Evolutionary conservation across 2,797 vertebrate genomes (phyloP), one percentile per base, ranked within the genome.

Genomic region (Lepilemur septentrionalis): DNA sequence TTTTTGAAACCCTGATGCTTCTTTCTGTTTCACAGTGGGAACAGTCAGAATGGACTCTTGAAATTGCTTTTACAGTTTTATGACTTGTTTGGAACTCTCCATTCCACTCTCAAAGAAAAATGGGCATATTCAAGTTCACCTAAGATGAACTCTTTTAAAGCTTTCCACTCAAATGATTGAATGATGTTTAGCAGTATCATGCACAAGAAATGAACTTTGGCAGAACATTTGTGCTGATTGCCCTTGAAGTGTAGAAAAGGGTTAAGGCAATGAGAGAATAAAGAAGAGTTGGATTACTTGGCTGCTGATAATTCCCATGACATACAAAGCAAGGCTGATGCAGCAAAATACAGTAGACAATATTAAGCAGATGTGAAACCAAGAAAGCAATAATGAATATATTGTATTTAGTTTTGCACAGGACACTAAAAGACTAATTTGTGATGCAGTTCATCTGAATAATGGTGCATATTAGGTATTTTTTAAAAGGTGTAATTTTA

Each of bases 11-110:
- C 57, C 63, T 10, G 17, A 85, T 55, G 72, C 25, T 95, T 75
- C 65, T 96, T 93, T 97, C 87, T 97, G 4, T 90, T 83, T 93
- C 89, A 76, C 72, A 95, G 81, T 46, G 38, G 93, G 92, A 97
- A 95, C 93, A 94, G 93, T 84, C 72, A 98, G 91, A 55, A 96
- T 96, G 92, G 17, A 1, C 72, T 73, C 96, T 93, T 43, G 11
- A 97, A 98, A 97, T 85, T 97, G 84, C 65, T 97, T 98, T 97
- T 78, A 83, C 73, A 93, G 61, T 96, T 98, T 97, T 94, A 95
- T 81, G 94, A 32, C 57, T 95, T 96, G 73, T 84, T 97, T 95
- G 95, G 93, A 97, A 93, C 85, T 93, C 94, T 96, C 97, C 89
- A 41, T 59, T 96, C 95, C 14, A 7, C 52, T 57, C 55, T 96